Percentiles rank a stretch among this genome's conserved stretches.
phyloP scores from a whole-genome alignment of 2,797 vertebrate species.

The Chrosomus eos region DNA sequence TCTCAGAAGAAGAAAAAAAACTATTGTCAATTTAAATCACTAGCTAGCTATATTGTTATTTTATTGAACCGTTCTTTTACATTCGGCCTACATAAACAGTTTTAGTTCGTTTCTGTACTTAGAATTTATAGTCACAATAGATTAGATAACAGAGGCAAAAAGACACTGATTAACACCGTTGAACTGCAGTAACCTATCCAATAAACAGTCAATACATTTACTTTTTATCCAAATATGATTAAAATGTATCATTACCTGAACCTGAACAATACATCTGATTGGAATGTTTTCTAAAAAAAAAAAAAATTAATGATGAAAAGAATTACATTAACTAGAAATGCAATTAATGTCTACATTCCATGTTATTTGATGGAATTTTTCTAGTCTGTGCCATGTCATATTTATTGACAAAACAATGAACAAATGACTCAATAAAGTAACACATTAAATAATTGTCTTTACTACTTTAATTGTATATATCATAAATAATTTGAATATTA shows the following conservation, averaged over 20 bases:
- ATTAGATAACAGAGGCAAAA: not conserved
- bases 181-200: not conserved
- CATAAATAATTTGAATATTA: constrained; percentile 5
- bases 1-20: not conserved
- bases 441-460: not conserved
- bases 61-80: not conserved
- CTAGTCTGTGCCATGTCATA: not conserved
- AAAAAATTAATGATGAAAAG: not conserved
- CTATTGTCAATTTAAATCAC: not conserved
- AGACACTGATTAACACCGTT: not conserved
- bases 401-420: not conserved
- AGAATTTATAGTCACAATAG: not conserved
- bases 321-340: not conserved
- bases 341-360: not conserved
- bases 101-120: not conserved
- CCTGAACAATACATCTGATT: not conserved
- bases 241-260: not conserved
- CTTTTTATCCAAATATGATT: not conserved
- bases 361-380: not conserved
- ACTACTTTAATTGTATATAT: not conserved
- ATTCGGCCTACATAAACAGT: not conserved
- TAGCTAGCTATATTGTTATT: not conserved
- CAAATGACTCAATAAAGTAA: not conserved
- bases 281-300: not conserved
- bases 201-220: not conserved